A percentile compares a stretch with the other conserved stretches of the same genome.
phyloP scores from a whole-genome alignment of 2,113 vertebrate genomes.

The Picathartes gymnocephalus region DNA sequence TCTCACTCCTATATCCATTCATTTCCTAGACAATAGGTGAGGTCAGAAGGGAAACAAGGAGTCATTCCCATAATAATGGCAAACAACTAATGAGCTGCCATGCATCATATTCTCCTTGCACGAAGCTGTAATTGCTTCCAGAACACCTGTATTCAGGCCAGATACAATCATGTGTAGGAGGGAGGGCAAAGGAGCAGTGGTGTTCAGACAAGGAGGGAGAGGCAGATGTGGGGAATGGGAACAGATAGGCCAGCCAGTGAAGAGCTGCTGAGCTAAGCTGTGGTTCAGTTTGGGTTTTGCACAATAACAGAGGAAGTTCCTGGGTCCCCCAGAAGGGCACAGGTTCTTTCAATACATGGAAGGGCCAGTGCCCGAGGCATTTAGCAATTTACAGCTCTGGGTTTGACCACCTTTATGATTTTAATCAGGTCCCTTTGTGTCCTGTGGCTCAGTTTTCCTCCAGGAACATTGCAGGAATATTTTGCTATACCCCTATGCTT shows the following conservation, averaged over 20 bases:
- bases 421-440: not conserved
- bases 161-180: not conserved
- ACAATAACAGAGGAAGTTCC: not conserved
- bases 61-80: not conserved
- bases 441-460: not conserved
- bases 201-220: not conserved
- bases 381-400: not conserved
- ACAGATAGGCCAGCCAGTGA: not conserved
- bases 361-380: not conserved
- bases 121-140: constrained; percentile 9
- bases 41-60: constrained; percentile 49
- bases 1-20: constrained; percentile 35
- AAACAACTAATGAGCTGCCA: constrained; percentile 20
- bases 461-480: not conserved
- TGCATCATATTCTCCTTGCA: not conserved
- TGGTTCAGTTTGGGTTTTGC: not conserved
- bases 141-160: constrained; percentile 31
- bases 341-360: not conserved
- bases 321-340: not conserved
- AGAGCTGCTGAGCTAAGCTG: not conserved
- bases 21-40: constrained; percentile 51
- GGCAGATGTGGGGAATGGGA: not conserved
- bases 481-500: not conserved
- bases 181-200: not conserved
- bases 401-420: not conserved